Evolutionary conservation across 1,140 invertebrate species (phyloP).

Genomic region (Zeugodacus cucurbitae): DNA sequence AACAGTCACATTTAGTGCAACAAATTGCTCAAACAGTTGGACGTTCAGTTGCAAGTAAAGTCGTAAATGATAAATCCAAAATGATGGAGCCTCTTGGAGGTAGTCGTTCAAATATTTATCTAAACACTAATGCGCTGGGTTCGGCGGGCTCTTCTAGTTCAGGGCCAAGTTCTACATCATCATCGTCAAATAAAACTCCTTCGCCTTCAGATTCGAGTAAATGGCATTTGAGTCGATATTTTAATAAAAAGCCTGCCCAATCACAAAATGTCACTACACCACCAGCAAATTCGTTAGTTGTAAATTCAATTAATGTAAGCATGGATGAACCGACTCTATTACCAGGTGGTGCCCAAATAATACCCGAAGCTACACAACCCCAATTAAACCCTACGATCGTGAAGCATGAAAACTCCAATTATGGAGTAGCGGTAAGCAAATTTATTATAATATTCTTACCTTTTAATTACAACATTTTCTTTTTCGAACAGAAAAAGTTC

Average conservation of each 20-base stretch:
- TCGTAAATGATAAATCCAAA: neutral
- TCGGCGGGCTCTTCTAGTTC: constrained; percentile 40
- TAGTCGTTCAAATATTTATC: neutral
- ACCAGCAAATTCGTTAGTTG: constrained; percentile 25
- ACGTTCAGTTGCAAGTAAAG: neutral
- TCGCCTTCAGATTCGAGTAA: constrained; percentile 61
- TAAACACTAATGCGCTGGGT: constrained; percentile 20
- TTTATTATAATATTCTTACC: constrained; percentile 43
- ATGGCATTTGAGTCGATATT: constrained; percentile 59
- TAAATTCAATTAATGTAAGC: constrained; percentile 52
- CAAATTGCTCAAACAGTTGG: neutral
- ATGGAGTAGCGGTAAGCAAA: neutral
- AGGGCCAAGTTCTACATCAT: constrained; percentile 44
- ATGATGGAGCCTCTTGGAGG: neutral
- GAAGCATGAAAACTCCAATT: constrained; percentile 52
- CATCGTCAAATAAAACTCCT: constrained; percentile 61
- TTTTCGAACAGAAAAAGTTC: neutral
- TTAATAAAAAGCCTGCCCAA: constrained; percentile 54
- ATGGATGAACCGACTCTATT: constrained; percentile 58
- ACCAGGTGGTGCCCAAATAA: constrained; percentile 60
- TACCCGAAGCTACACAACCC: constrained; percentile 51
- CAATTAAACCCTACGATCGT: constrained; percentile 50
- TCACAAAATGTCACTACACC: constrained; percentile 42
- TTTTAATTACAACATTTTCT: neutral
- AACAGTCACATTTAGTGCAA: constrained; percentile 49